phyloP scores from a whole-genome alignment of 2,113 vertebrate genomes.

The Mungos mungo region DNA sequence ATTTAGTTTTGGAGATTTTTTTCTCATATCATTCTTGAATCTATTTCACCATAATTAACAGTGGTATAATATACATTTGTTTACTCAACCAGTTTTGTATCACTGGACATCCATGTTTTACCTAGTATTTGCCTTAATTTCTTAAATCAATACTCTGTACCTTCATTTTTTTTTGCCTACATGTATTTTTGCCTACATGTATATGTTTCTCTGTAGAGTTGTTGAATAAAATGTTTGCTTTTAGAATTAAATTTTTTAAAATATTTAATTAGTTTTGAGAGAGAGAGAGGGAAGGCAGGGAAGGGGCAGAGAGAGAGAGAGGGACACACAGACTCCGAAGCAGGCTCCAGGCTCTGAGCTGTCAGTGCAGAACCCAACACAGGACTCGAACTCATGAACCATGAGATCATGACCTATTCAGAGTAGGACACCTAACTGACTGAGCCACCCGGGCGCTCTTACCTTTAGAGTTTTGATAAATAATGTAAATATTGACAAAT shows the following conservation, averaged over 20 bases:
- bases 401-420: not conserved
- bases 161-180: not conserved
- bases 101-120: not conserved
- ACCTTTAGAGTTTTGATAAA: not conserved
- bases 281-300: not conserved
- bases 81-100: not conserved
- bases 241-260: not conserved
- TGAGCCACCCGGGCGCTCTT: not conserved
- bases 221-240: not conserved
- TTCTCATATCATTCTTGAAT: not conserved
- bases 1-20: not conserved
- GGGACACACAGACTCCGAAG: too few species aligned
- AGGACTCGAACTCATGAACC: not conserved
- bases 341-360: too few species aligned
- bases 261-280: not conserved
- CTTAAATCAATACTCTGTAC: not conserved
- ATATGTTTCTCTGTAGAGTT: not conserved
- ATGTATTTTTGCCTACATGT: not conserved
- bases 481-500: not conserved
- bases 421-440: not conserved
- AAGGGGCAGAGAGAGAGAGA: not conserved
- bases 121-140: not conserved
- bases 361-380: fast-evolving
- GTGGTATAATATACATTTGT: not conserved
- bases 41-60: not conserved